Evolutionary conservation across 2,113 vertebrate species (phyloP).

Genomic region (Datnioides undecimradiatus): DNA sequence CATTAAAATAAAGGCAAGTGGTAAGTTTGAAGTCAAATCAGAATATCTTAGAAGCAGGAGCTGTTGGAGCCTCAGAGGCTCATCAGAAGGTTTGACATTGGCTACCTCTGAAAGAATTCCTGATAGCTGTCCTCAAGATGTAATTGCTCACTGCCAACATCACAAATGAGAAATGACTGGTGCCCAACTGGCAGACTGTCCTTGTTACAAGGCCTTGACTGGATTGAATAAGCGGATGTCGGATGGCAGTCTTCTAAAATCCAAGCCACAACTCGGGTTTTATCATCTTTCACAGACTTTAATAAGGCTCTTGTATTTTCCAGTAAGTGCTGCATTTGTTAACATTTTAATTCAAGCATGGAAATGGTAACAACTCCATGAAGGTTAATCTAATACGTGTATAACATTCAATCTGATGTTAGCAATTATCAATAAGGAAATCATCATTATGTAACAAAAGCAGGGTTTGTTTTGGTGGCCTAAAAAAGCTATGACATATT

Average conservation of each 20-base stretch:
- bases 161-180: slow-evolving; percentile 12
- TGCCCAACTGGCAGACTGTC: slow-evolving; percentile 17
- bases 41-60: not conserved
- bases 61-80: not conserved
- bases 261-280: slow-evolving; percentile 10
- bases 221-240: not conserved
- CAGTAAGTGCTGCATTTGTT: not conserved
- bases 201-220: slow-evolving; percentile 8
- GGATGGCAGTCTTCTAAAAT: not conserved
- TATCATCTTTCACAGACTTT: not conserved
- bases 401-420: not conserved
- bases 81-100: slow-evolving; percentile 8
- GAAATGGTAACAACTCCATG: not conserved
- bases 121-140: slow-evolving; percentile 19
- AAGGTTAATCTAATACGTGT: not conserved
- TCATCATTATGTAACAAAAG: too few relatives aligned
- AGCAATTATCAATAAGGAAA: too few relatives aligned
- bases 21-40: not conserved
- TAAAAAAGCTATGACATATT: too few relatives aligned
- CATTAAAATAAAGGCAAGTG: not conserved
- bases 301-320: not conserved
- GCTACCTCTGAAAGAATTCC: not conserved
- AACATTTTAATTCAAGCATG: not conserved
- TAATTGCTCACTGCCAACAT: not conserved
- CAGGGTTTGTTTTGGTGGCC: not conserved